Percentiles rank a stretch among this genome's conserved stretches.
These are phyloP conservation scores for Periplaneta americana DNA, from an alignment of 1,140 invertebrate species.

Conservation along the genomic window DNA sequence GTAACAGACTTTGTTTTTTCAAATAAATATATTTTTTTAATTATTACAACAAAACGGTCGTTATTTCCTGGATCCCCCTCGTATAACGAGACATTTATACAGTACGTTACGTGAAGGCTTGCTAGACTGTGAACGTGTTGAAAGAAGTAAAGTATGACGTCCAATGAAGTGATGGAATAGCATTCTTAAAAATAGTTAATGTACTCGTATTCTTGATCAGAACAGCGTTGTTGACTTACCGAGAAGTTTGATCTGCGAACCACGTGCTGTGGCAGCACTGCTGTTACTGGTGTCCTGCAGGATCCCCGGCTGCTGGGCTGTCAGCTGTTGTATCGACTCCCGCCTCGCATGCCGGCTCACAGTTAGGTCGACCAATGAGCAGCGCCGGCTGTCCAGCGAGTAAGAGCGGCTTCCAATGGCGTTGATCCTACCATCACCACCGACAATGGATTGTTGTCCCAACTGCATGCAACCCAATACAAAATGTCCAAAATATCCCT, in stretches of 20 bases:
- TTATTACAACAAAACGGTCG: too few relatives aligned
- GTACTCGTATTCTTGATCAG: too few relatives aligned
- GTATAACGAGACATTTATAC: too few relatives aligned
- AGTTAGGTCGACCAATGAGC: constrained; percentile 9
- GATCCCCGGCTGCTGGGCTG: neutral
- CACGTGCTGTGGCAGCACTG: neutral
- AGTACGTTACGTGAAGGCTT: too few relatives aligned
- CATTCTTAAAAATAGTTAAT: too few relatives aligned
- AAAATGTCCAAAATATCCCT: neutral
- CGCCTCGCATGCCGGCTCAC: constrained; percentile 4
- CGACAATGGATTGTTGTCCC: neutral
- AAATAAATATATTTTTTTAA: too few relatives aligned
- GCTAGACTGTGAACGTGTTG: too few relatives aligned
- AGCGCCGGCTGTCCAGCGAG: neutral
- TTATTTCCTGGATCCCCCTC: too few relatives aligned
- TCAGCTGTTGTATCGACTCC: neutral
- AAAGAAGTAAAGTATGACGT: too few relatives aligned
- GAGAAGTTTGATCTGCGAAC: neutral
- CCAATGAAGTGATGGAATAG: too few relatives aligned
- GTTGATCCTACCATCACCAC: neutral
- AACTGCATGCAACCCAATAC: neutral
- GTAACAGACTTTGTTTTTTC: too few relatives aligned
- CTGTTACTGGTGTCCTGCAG: neutral
- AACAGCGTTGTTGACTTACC: too few relatives aligned
- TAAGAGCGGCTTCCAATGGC: neutral